Evolutionary conservation across 2,888 invertebrate genomes (phyloP), one percentile per base, ranked within the genome.

Genomic region (Hydriomena furcata): DNA sequence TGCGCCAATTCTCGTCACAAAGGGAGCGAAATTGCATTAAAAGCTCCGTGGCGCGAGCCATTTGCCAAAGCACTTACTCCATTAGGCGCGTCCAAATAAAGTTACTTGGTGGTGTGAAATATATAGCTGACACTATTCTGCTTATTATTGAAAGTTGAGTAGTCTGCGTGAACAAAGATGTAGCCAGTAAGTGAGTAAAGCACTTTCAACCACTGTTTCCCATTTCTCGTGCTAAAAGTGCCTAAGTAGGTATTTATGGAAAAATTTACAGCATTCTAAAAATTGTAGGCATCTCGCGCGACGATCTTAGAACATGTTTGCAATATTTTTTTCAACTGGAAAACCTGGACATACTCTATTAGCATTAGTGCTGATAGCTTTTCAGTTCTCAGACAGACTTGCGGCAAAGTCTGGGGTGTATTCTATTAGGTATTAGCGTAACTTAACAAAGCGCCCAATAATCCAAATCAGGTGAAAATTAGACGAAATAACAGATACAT

Each of bases 11-110:
- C 80, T 72, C 66, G 61, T 66, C 83, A 90, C 91, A 91, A 91
- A 91, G 91, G 90, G 83, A 79, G 69, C 66, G 68, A 83, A 88
- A 91, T 91, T 86, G 83, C 82, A 90, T 91, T 91, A 91, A 89
- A 89, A 88, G 88, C 88, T 82, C 80, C 84, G 84, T 79, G 82
- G 84, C 87, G 71, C 82, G 78, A 76, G 78, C 89, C 88, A 87
- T 88, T 89, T 88, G 80, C 69, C 78, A 74, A 76, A 84, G 89
- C 89, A 89, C 89, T 90, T 89, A 88, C 79, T 87, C 82, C 78
- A 87, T 90, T 89, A 90, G 80, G 65, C 27, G 77, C 78, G 76
- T 74, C 82, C 83, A 86, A 89, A 89, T 89, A 87, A 82, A 76
- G 84, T 89, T 89, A 86, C 75, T 82, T 75, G 83, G 87, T 72